Base-by-base conservation (phyloP, 2,888 invertebrate genomes). In the Ochropacha duplaris region DNA sequence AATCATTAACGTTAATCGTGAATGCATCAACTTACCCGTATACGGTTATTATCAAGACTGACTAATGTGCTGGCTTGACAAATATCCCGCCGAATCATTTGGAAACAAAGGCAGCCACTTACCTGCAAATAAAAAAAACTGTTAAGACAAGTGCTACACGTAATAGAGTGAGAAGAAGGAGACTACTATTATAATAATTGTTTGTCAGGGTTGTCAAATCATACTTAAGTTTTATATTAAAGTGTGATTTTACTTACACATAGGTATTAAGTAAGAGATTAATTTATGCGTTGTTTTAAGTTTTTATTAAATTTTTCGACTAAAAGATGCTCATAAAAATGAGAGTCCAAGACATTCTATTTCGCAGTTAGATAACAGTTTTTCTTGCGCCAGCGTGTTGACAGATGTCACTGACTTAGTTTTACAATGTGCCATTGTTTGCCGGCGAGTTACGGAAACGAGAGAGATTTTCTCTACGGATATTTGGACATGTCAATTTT, bases 61-160 rank as follows among this genome's bases (percentile, higher is more conserved):
- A 2, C 1, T n/a, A n/a, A 44, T 1, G 39, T n/a, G 39, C n/a
- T 16, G 6, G 16, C 9, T 9, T 44, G 44, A 44, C 9, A 44
- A 44, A 44, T 44, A 16, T 19, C 44, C 31, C 4, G 22, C 3
- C 28, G 16, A 52, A 9, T 52, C 52, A 31, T 4, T 52, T 19
- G 16, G 5, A 44, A 14, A 55, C 44, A 12, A 51, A 9, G 50
- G 0, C 54, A 60, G 54, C 54, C 49, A 68, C 71, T 74, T 71
- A 71, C 71, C 71, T 71, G 72, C 50, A 62, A 66, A 49, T 50
- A 56, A 62, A 58, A 24, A 50, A 51, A 4, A 54, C n/a, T 36
- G 28, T 28, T 28, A 28, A n/a, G 36, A n/a, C 9, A 36, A n/a
- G 36, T 31, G 12, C 12, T 31, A 24, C 12, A 31, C 12, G 31